Evolutionary conservation across 2,888 invertebrate genomes (phyloP).

Genomic region (Synanthedon vespiformis): DNA sequence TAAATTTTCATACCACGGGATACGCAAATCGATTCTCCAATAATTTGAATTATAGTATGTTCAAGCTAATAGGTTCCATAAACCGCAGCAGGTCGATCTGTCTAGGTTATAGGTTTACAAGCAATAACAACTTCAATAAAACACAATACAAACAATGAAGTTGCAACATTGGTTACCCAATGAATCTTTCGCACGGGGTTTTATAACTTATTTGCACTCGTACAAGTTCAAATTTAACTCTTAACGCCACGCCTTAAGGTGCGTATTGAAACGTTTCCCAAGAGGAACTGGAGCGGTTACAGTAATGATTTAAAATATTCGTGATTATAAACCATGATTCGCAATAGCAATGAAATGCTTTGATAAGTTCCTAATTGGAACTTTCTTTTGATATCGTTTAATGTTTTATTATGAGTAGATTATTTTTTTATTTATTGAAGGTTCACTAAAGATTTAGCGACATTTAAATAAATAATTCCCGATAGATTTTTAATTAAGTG

Average conservation of each 20-base stretch:
- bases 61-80: too few species aligned
- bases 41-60: too few species aligned
- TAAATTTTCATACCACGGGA: too few species aligned
- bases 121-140: constrained; percentile 15
- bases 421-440: too few species aligned
- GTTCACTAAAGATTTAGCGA: too few species aligned
- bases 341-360: constrained; percentile 2
- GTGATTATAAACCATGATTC: constrained; percentile 16
- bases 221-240: background rate
- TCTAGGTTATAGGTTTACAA: too few species aligned
- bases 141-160: constrained; percentile 32
- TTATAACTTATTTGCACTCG: background rate
- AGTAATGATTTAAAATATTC: constrained; percentile 15
- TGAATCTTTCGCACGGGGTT: constrained; percentile 42
- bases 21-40: too few species aligned
- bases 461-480: too few species aligned
- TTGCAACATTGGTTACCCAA: constrained; percentile 46
- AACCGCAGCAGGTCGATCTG: too few species aligned
- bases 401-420: too few species aligned
- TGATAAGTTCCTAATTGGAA: constrained; percentile 1
- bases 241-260: background rate
- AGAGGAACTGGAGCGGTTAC: constrained; percentile 3
- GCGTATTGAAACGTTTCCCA: constrained; percentile 5
- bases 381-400: too few species aligned
- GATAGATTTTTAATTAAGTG: too few species aligned